phyloP scores from a whole-genome alignment of 2,888 invertebrate species.

The Amiota minor region DNA sequence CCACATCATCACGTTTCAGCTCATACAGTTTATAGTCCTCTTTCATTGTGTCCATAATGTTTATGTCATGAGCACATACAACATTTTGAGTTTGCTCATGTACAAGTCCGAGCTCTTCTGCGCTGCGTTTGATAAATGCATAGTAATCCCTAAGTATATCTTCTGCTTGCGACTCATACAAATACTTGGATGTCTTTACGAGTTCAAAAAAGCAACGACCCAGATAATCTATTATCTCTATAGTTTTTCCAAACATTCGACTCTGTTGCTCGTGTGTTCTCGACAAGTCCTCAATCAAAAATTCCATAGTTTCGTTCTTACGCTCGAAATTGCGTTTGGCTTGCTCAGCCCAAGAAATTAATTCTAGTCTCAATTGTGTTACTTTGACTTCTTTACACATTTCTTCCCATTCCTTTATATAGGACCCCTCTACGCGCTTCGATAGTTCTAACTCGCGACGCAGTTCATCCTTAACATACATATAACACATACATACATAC shows the following conservation, averaged over 20 bases:
- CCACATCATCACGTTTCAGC: constrained; percentile 47
- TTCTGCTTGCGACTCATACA: constrained; percentile 50
- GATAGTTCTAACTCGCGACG: constrained; percentile 55
- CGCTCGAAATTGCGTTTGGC: constrained; percentile 42
- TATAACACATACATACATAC: background rate
- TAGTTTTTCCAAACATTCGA: constrained; percentile 43
- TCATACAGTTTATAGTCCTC: constrained; percentile 47
- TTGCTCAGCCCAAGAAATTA: constrained; percentile 49
- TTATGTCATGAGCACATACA: constrained; percentile 49
- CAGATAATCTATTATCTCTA: constrained; percentile 7
- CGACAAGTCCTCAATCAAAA: constrained; percentile 49
- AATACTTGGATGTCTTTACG: constrained; percentile 30
- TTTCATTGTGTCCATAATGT: constrained; percentile 41
- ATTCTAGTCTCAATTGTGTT: constrained; percentile 51
- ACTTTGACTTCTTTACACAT: constrained; percentile 52
- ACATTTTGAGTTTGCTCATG: constrained; percentile 52
- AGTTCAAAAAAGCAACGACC: background rate
- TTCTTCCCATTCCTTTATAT: constrained; percentile 50
- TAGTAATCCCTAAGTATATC: constrained; percentile 54
- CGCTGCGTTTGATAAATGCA: constrained; percentile 33
- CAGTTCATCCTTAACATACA: constrained; percentile 48
- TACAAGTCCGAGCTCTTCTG: constrained; percentile 30
- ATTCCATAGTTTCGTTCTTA: constrained; percentile 53
- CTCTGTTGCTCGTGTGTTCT: constrained; percentile 54
- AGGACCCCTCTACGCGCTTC: constrained; percentile 44